Evolutionary conservation across 1,140 invertebrate genomes (phyloP).

Genomic region (Drosophila ambigua): DNA sequence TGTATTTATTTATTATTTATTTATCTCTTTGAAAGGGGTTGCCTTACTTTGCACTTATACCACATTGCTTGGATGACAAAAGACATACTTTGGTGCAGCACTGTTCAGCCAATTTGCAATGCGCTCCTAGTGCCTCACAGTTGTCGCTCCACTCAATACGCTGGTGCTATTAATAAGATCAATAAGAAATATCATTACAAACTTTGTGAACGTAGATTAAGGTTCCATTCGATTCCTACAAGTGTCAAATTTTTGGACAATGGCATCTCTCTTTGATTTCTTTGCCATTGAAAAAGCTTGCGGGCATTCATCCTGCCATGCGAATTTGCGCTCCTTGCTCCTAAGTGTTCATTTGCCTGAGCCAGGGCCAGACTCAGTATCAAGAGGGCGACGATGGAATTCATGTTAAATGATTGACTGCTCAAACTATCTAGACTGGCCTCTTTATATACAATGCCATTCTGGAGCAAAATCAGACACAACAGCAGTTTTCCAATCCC

Average conservation of each 20-base stretch:
- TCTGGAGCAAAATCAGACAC: too few relatives aligned
- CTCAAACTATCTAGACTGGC: too few relatives aligned
- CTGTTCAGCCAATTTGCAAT: constrained; percentile 18
- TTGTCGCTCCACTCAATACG: constrained; percentile 4
- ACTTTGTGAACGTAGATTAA: too few relatives aligned
- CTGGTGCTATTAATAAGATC: background rate
- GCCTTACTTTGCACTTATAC: too few relatives aligned
- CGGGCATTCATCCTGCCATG: background rate
- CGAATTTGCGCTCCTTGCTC: background rate
- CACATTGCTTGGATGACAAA: background rate
- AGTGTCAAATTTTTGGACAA: constrained; percentile 8
- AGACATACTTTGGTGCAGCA: constrained; percentile 29
- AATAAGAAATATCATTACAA: background rate
- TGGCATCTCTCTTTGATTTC: background rate
- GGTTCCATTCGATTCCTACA: background rate
- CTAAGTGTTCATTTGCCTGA: too few relatives aligned
- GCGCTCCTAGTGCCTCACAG: background rate
- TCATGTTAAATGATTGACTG: too few relatives aligned
- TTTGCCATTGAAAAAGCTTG: too few relatives aligned
- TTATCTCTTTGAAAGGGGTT: too few relatives aligned
- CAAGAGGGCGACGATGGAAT: too few relatives aligned
- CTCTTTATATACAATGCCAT: too few relatives aligned
- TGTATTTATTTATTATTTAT: too few relatives aligned
- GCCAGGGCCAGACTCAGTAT: too few relatives aligned
- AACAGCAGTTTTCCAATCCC: background rate